Base-by-base conservation (phyloP, 2,888 invertebrate species). In the Eledona agricola region DNA sequence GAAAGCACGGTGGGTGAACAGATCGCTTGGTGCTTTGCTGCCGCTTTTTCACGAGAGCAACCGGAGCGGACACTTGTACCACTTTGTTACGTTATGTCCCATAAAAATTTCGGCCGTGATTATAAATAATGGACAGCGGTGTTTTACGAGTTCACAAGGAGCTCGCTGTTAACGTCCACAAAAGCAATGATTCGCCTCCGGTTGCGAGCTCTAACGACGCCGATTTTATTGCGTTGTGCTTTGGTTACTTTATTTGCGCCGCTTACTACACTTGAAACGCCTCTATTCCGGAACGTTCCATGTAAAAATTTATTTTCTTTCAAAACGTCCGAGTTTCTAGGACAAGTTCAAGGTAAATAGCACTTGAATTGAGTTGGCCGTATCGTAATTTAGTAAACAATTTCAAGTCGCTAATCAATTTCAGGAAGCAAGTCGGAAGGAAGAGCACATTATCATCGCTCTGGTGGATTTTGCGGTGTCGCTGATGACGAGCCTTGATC, bases 391-490 rank as follows among this genome's bases (percentile, higher is more conserved):
- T 16, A 7, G 28, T 16, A 17, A 32, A 10, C 25, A 15, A 42
- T 35, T 40, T 19, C 42, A 42, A 23, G 26, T 9, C 16, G 20
- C 1, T 37, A 29, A 28, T 29, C 31, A 34, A 51, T 51, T 74
- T 75, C 72, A 90, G 88, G 88, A 89, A 64, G 85, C 85, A 12
- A 85, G 81, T 47, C 83, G 87, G 57, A 89, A 89, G 66, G 89
- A 90, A 67, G 91, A 94, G 69, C 90, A 93, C 67, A 92, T 93
- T 58, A 89, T 96, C 1, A 85, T 90, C 7, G 86, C 93, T 4
- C 79, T 97, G 66, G 92, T 96, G n/a, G 96, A 97, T 73, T 97
- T 96, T 73, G 96, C 96, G 1, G 83, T 95, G 47, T 89, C 94
- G 17, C 81, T 98, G 70, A 95, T 94, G 89, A 86, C 89, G 1